phyloP scores from a whole-genome alignment of 2,888 invertebrate genomes.

The Prionchulus punctatus region DNA sequence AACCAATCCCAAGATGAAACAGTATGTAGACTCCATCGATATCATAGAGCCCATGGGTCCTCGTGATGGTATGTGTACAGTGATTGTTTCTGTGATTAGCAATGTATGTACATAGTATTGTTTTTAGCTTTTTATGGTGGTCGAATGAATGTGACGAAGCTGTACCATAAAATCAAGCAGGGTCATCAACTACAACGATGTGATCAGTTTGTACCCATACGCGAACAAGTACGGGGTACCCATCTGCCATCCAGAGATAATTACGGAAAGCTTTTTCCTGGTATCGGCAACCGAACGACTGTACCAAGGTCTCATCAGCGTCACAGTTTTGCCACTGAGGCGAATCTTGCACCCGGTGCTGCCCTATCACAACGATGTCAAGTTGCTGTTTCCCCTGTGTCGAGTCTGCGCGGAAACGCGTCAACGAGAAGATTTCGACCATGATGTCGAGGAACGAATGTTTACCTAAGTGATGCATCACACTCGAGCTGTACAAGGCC shows the following conservation, averaged over 20 bases:
- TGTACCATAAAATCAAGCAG: neutral
- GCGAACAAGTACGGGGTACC: slow-evolving; percentile 15
- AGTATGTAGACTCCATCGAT: too few species aligned
- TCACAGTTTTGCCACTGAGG: neutral
- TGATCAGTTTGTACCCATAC: slow-evolving; percentile 21
- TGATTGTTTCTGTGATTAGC: too few species aligned
- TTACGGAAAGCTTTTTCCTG: neutral
- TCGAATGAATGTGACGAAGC: neutral
- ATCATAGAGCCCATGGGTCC: neutral
- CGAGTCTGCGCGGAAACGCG: neutral
- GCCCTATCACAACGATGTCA: neutral
- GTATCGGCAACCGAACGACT: neutral
- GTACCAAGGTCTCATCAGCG: neutral
- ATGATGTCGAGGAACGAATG: neutral
- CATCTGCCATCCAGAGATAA: neutral
- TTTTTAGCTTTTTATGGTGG: neutral
- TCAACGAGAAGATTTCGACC: neutral
- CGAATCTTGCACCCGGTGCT: neutral
- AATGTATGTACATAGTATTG: too few species aligned
- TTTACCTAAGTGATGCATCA: neutral
- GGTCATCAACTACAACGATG: slow-evolving; percentile 21
- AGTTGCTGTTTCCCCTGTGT: neutral
- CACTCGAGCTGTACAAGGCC: neutral
- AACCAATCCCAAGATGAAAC: too few species aligned
- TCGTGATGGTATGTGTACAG: too few species aligned